These are phyloP conservation scores for Resseliella maxima DNA, from an alignment of 2,888 invertebrate genomes.

Conservation along the genomic window DNA sequence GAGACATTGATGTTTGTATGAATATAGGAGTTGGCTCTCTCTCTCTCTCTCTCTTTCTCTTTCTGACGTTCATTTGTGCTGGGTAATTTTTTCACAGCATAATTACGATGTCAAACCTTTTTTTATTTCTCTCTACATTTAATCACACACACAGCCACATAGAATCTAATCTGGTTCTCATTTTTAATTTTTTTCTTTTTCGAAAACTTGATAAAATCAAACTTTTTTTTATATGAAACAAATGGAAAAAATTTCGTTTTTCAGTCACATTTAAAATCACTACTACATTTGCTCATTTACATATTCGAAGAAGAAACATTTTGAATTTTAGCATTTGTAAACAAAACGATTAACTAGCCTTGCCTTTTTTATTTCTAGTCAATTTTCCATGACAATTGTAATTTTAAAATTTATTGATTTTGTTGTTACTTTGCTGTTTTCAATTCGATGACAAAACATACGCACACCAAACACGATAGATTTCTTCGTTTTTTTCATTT, in stretches of 20 bases:
- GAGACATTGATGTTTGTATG: neutral
- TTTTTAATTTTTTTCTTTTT: neutral
- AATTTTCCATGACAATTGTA: conserved; percentile 5
- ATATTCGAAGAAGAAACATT: too few relatives aligned
- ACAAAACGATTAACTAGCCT: conserved; percentile 34
- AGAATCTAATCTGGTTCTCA: conserved; percentile 13
- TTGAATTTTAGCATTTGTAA: neutral
- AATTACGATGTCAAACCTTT: neutral
- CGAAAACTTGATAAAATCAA: neutral
- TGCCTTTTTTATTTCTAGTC: conserved; percentile 54
- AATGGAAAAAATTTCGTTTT: conserved; percentile 6
- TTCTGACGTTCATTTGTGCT: neutral
- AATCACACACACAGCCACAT: neutral
- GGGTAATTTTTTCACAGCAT: neutral
- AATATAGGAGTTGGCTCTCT: conserved; percentile 6
- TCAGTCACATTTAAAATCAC: neutral
- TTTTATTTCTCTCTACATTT: neutral
- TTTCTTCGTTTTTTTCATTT: too few relatives aligned
- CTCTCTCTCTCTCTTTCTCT: neutral
- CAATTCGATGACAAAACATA: conserved; percentile 48
- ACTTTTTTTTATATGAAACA: neutral
- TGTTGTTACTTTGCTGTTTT: conserved; percentile 20
- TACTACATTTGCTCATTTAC: too few relatives aligned
- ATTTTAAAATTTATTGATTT: conserved; percentile 7
- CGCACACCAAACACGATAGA: conserved; percentile 36